Evolutionary conservation across 1,140 invertebrate species (phyloP).

Genomic region (Drosophila pachea): DNA sequence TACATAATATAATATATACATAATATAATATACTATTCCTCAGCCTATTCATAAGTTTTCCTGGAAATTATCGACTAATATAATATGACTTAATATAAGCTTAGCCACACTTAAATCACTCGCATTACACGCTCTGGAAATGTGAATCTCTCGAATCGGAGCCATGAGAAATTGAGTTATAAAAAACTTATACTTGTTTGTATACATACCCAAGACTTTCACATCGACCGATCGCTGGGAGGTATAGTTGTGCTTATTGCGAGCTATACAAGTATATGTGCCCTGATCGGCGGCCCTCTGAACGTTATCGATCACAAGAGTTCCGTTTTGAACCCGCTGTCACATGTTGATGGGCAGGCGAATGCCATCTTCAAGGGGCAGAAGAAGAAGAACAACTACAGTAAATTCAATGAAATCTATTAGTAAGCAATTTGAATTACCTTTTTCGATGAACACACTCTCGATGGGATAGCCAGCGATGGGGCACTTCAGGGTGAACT

Average conservation of each 20-base stretch:
- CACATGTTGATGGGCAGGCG: slow-evolving; percentile 85
- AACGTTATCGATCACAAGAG: slow-evolving; percentile 83
- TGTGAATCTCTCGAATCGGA: too few species aligned
- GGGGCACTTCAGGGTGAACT: slow-evolving; percentile 84
- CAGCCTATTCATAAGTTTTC: too few species aligned
- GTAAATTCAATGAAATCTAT: too few species aligned
- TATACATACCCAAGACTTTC: slow-evolving; percentile 81
- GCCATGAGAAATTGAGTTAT: background rate
- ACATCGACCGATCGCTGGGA: slow-evolving; percentile 81
- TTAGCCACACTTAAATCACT: too few species aligned
- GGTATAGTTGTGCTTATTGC: slow-evolving; percentile 82
- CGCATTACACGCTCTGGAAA: too few species aligned
- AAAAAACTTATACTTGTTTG: background rate
- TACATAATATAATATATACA: too few species aligned
- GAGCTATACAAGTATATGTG: slow-evolving; percentile 84
- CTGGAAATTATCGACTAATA: too few species aligned
- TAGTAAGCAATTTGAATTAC: slow-evolving; percentile 66
- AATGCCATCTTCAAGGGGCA: slow-evolving; percentile 80
- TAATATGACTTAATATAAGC: too few species aligned
- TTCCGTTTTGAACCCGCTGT: slow-evolving; percentile 84
- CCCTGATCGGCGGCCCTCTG: slow-evolving; percentile 84
- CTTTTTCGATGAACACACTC: slow-evolving; percentile 84
- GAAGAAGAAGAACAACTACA: too few species aligned
- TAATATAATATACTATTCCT: too few species aligned
- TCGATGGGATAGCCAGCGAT: slow-evolving; percentile 86